A percentile compares a stretch with the other conserved stretches of the same genome.
These are phyloP conservation scores for Chloroclysta siterata DNA, from an alignment of 2,888 invertebrate species.

Conservation along the genomic window DNA sequence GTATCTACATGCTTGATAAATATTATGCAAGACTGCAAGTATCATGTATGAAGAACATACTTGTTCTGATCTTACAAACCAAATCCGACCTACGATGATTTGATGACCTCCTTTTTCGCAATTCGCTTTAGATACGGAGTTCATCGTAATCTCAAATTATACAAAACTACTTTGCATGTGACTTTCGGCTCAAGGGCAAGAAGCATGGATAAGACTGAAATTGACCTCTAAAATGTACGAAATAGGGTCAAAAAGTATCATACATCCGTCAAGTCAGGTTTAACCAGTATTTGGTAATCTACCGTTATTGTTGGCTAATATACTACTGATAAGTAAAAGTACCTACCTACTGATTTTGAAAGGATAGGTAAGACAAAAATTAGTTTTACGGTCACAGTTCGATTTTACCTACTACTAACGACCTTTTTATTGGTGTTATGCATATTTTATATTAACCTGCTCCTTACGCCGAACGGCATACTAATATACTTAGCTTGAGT, in stretches of 20 bases:
- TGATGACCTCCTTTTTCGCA: slow-evolving; percentile 32
- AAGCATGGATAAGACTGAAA: slow-evolving; percentile 35
- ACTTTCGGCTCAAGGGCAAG: slow-evolving; percentile 40
- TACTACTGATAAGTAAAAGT: slow-evolving; percentile 14
- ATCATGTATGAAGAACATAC: slow-evolving; percentile 1
- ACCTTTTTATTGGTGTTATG: no score
- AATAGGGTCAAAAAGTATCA: slow-evolving; percentile 40
- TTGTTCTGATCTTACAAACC: background rate
- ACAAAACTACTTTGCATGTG: slow-evolving; percentile 35
- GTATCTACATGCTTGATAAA: slow-evolving; percentile 40
- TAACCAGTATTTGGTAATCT: slow-evolving; percentile 23
- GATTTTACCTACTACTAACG: no score
- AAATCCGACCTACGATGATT: slow-evolving; percentile 19
- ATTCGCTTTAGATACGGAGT: slow-evolving; percentile 27
- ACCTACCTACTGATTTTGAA: slow-evolving; percentile 8
- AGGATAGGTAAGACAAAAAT: background rate
- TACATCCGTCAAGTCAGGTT: slow-evolving; percentile 36
- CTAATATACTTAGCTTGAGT: no score
- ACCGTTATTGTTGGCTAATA: slow-evolving; percentile 32
- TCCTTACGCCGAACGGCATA: no score
- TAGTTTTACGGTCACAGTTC: no score
- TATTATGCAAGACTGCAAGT: slow-evolving; percentile 38
- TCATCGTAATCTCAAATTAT: slow-evolving; percentile 32
- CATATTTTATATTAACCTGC: no score
- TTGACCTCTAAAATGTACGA: slow-evolving; percentile 40